Conservation (phyloP, 1,140 invertebrate genomes). For the Drosophila seguyi region DNA sequence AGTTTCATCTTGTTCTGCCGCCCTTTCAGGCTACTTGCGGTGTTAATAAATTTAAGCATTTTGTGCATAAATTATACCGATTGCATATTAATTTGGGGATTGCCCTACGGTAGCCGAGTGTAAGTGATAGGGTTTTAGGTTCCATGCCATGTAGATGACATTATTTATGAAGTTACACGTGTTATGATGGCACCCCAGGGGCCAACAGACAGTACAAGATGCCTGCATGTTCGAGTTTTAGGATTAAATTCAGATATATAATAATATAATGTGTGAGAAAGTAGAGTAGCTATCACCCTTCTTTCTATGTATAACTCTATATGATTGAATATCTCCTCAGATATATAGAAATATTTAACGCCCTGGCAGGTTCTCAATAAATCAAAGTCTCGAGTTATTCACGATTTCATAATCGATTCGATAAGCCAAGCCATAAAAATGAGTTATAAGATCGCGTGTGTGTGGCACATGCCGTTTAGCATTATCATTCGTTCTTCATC, state of each 20-base stretch:
- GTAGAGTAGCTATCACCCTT: conserved; percentile 22
- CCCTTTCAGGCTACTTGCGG: conserved; percentile 16
- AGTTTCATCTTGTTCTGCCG: conserved; percentile 16
- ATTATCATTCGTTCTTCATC: conserved; percentile 21
- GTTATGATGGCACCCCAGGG: conserved; percentile 75
- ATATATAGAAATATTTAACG: conserved; percentile 50
- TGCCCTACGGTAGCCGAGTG: conserved; percentile 40
- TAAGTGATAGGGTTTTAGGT: conserved; percentile 42
- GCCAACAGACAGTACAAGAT: conserved; percentile 27
- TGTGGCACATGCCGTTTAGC: conserved; percentile 52
- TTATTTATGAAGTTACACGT: conserved; percentile 76
- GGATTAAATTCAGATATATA: conserved; percentile 30
- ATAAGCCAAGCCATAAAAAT: conserved; percentile 63
- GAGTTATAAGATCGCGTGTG: conserved; percentile 48
- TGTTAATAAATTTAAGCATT: conserved; percentile 72
- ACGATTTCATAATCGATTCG: conserved; percentile 62
- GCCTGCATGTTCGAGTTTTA: conserved; percentile 31
- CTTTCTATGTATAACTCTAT: conserved; percentile 6
- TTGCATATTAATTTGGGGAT: conserved; percentile 70
- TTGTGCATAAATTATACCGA: conserved; percentile 75
- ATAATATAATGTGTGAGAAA: conserved; percentile 31
- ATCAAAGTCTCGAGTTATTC: conserved; percentile 53
- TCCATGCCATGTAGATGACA: conserved; percentile 34
- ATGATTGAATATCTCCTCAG: conserved; percentile 28
- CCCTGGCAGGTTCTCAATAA: conserved; percentile 54